Conservation (phyloP, 2,888 invertebrate genomes). For the Agriotes lineatus region DNA sequence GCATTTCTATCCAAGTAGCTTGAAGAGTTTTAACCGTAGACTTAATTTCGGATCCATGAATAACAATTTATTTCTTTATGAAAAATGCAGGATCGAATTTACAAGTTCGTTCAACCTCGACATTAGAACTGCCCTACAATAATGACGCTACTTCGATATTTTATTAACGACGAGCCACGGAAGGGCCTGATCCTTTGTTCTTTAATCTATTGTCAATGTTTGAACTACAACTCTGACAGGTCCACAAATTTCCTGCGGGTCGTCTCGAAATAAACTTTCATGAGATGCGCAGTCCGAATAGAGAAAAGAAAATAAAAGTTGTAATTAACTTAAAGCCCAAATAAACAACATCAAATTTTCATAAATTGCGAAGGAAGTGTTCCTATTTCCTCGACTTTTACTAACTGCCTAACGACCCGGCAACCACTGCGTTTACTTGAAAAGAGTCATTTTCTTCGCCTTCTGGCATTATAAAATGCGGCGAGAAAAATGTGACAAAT, state of each 20-base stretch:
- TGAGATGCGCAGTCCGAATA: neutral
- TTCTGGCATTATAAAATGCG: neutral
- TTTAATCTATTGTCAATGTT: conserved; percentile 14
- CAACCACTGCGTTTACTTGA: neutral
- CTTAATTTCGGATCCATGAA: no score
- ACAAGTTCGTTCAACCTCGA: no score
- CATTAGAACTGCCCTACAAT: no score
- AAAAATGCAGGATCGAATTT: no score
- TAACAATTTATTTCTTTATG: no score
- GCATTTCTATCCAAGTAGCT: no score
- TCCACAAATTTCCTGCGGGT: conserved; percentile 13
- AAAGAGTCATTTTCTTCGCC: neutral
- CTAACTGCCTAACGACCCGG: neutral
- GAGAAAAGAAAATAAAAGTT: conserved; percentile 10
- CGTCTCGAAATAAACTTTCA: conserved; percentile 12
- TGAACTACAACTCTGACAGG: neutral
- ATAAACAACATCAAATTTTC: conserved; percentile 2
- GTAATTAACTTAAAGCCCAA: conserved; percentile 8
- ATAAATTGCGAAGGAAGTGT: neutral
- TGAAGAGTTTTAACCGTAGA: no score
- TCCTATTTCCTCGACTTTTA: neutral
- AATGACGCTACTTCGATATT: neutral
- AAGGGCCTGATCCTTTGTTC: conserved; percentile 2
- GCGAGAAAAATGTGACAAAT: conserved; percentile 10
- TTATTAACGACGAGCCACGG: neutral